These are phyloP conservation scores for Megamerina dolium DNA, from an alignment of 2,888 invertebrate genomes.

Conservation along the genomic window DNA sequence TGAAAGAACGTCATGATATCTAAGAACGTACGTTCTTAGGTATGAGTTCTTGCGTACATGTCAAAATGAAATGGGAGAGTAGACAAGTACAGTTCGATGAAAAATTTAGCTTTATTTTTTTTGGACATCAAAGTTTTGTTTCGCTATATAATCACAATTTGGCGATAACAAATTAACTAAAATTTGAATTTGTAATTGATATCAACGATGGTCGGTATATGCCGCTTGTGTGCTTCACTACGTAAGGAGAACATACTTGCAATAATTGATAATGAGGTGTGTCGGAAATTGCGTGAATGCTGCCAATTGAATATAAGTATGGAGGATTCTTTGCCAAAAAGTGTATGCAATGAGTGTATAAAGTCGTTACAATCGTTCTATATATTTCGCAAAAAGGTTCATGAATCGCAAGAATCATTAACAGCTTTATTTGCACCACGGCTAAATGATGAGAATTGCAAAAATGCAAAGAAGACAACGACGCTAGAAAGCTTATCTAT, in stretches of 20 bases:
- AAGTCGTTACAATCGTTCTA: conserved; percentile 23
- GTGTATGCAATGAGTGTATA: conserved; percentile 31
- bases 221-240: conserved; percentile 35
- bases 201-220: conserved; percentile 24
- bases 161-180: not conserved
- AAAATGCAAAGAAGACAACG: too few relatives aligned
- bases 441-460: not conserved
- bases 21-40: too few relatives aligned
- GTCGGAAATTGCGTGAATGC: conserved; percentile 26
- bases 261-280: conserved; percentile 23
- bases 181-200: not conserved
- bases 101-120: not conserved
- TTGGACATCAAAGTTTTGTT: not conserved
- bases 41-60: not conserved
- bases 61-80: too few relatives aligned
- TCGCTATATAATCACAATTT: not conserved
- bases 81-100: not conserved
- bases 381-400: conserved; percentile 29
- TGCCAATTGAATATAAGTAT: conserved; percentile 27
- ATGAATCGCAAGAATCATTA: conserved; percentile 34
- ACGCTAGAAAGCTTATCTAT: too few relatives aligned
- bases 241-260: conserved; percentile 25
- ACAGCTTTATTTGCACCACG: conserved; percentile 14
- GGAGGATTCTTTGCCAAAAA: conserved; percentile 28
- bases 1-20: too few relatives aligned